Evolutionary conservation across 2,113 vertebrate species (phyloP).

Genomic region (Anarrhichthys ocellatus): DNA sequence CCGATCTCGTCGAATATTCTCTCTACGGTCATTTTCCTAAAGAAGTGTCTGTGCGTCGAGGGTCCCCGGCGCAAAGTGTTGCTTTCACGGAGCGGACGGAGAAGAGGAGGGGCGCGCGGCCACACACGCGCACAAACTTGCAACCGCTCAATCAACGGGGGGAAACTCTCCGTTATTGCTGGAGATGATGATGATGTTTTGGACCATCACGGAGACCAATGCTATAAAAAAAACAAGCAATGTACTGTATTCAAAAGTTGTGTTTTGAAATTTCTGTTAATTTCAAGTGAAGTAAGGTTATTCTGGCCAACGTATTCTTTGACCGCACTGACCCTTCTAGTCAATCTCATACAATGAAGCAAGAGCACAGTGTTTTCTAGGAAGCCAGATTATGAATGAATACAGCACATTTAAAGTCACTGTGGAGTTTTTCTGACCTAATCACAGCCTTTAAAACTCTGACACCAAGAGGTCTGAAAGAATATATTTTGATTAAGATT

Average conservation of each 20-base stretch:
- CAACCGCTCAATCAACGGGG: neutral
- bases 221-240: neutral
- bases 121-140: neutral
- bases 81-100: neutral
- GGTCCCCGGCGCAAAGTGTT: neutral
- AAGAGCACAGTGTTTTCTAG: no score
- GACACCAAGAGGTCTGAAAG: neutral
- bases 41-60: neutral
- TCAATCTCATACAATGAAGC: no score
- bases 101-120: constrained; percentile 17
- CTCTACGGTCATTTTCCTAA: constrained; percentile 78
- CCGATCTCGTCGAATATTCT: constrained; percentile 83
- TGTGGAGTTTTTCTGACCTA: no score
- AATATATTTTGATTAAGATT: neutral
- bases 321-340: neutral
- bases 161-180: no score
- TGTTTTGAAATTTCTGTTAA: neutral
- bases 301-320: neutral
- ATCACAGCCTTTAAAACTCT: neutral
- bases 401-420: no score
- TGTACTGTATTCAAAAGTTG: neutral
- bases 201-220: neutral
- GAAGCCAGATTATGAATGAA: no score
- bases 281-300: neutral
- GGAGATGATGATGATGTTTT: neutral